Evolutionary conservation across 1,140 invertebrate species (phyloP), one percentile per base, ranked within the genome.

Genomic region (Catajapyx aquilonaris): DNA sequence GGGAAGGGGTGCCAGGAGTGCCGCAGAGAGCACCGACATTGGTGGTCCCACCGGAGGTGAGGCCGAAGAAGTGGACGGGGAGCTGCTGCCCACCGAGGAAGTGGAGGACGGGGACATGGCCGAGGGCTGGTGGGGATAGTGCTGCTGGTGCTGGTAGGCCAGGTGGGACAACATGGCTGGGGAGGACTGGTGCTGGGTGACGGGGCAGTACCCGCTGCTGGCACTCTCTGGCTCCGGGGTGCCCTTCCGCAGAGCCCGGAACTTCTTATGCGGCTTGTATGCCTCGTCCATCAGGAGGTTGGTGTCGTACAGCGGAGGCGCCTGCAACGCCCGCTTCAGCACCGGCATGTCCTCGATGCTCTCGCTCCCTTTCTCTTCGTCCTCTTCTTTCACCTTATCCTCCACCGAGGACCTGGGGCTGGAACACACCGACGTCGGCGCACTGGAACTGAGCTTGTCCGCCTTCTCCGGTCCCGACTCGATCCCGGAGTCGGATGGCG

Each of bases 231-330:
- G 75, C 45, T 77, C 76, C 19, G 77, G 75, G 3, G 70, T 75
- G 45, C 81, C 77, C 44, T 79, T 37, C 4, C 80, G 60, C 47
- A 81, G 56, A 0, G 79, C 78, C 3, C 85, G 68, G 66, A 91
- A 90, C 54, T 91, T 91, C 55, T 91, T 91, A 63, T 91, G 86
- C 31, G 84, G 83, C 49, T 87, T 84, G 61, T 90, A 90, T 1
- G 84, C 84, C 56, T 88, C 84, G 52, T 88, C 84, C 83, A 90
- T 88, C 25, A 90, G 56, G 1, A 79, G 78, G 48, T 81, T 81
- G 30, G 81, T 83, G 49, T 84, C 79, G 55, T 81, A 81, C 1
- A 88, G 59, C 0, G 86, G 86, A 1, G 86, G 86, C 1, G 85
- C 85, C 53, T 90, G 83, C 1, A 91, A 65, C 0, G 87, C 85